Evolutionary conservation across 2,113 vertebrate species (phyloP).

Genomic region (Sitta europaea): DNA sequence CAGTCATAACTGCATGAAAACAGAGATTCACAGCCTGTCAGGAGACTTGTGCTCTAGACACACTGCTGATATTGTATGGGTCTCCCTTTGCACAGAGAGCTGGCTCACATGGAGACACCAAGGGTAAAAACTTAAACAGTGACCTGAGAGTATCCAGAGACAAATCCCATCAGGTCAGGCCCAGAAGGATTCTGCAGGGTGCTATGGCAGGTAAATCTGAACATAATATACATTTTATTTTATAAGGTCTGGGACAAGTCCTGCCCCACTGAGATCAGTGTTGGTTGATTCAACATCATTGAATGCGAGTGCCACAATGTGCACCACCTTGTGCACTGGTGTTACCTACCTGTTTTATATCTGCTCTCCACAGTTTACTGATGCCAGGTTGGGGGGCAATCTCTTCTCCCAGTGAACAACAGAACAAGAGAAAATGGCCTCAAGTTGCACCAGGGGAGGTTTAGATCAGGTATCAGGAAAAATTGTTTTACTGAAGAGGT

Average conservation of each 20-base stretch:
- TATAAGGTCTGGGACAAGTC: neutral
- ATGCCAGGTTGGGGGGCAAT: neutral
- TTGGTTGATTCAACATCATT: rapidly evolving
- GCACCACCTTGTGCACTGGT: neutral
- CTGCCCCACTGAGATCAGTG: neutral
- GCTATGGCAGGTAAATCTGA: neutral
- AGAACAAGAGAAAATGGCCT: neutral
- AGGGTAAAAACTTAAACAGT: neutral
- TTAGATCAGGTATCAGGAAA: neutral
- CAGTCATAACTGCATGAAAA: neutral
- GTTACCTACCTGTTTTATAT: neutral
- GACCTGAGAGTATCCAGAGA: neutral
- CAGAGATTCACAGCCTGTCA: neutral
- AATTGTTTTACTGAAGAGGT: neutral
- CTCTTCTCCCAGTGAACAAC: neutral
- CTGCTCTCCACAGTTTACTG: neutral
- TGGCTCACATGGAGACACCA: neutral
- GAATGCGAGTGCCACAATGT: neutral
- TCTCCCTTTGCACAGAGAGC: neutral
- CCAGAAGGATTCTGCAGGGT: neutral
- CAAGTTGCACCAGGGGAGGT: neutral
- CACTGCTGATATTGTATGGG: neutral
- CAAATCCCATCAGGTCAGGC: neutral
- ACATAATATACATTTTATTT: neutral
- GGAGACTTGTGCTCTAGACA: neutral